phyloP scores from a whole-genome alignment of 1,140 invertebrate species.

The Drosophila tristis region DNA sequence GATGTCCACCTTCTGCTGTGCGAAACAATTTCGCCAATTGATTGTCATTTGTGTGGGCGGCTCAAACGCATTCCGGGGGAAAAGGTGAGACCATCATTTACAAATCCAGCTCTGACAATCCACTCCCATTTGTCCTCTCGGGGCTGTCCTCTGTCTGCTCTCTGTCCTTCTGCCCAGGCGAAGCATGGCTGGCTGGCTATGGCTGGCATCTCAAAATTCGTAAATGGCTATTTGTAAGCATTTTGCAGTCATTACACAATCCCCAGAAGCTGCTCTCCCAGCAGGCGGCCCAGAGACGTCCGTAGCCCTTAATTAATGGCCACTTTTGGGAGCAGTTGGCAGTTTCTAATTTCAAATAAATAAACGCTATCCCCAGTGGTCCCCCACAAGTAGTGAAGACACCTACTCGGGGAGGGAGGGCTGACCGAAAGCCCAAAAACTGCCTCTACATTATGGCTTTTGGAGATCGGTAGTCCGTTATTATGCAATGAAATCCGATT shows the following conservation, averaged over 20 bases:
- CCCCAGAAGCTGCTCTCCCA: constrained; percentile 21
- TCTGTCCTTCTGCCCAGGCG: too few species aligned
- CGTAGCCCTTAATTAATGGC: constrained; percentile 64
- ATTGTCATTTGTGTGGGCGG: constrained; percentile 28
- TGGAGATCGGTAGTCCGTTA: constrained; percentile 7
- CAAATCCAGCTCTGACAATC: constrained; percentile 27
- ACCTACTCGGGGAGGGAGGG: not conserved
- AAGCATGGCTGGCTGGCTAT: too few species aligned
- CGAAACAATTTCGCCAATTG: constrained; percentile 30
- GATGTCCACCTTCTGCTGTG: constrained; percentile 16
- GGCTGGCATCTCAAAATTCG: too few species aligned
- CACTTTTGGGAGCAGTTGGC: constrained; percentile 62
- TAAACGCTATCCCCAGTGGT: constrained; percentile 26
- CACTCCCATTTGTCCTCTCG: not conserved
- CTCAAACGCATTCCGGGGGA: constrained; percentile 9
- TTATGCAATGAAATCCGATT: constrained; percentile 51
- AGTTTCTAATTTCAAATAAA: constrained; percentile 71
- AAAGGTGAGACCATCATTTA: constrained; percentile 56
- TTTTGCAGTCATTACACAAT: constrained; percentile 48
- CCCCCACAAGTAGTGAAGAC: not conserved
- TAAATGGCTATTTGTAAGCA: constrained; percentile 47
- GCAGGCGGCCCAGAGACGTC: constrained; percentile 20
- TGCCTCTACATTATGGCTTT: not conserved
- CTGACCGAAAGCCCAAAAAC: not conserved
- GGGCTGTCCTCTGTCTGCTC: too few species aligned